Evolutionary conservation across 2,797 vertebrate species (phyloP).

Genomic region (Parambassis ranga): DNA sequence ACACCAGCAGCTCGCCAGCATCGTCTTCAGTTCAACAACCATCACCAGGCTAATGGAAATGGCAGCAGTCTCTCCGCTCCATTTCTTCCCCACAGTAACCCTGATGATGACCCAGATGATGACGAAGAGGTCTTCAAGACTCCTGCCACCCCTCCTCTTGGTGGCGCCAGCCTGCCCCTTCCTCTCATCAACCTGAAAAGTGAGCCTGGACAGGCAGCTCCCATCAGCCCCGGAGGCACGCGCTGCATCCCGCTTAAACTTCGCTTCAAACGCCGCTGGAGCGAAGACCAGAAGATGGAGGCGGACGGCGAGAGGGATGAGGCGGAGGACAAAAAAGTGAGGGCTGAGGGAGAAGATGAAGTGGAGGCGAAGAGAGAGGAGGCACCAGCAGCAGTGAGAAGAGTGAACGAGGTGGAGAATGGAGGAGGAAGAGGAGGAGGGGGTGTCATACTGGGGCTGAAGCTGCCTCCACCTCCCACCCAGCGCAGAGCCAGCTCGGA

Average conservation of each 20-base stretch:
- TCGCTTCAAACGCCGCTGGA: conserved; percentile 95
- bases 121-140: conserved; percentile 93
- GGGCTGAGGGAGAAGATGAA: conserved; percentile 57
- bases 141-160: conserved; percentile 76
- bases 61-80: conserved; percentile 11
- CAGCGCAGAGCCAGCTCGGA: conserved; percentile 86
- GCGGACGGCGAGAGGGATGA: conserved; percentile 83
- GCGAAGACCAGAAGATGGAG: conserved; percentile 90
- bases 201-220: conserved; percentile 68
- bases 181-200: conserved; percentile 71
- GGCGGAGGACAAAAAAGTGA: conserved; percentile 81
- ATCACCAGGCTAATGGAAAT: conserved; percentile 44
- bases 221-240: conserved; percentile 76
- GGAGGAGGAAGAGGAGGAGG: conserved; percentile 42
- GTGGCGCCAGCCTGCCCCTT: conserved; percentile 39
- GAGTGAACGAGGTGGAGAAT: conserved; percentile 32
- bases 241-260: conserved; percentile 91
- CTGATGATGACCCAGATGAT: conserved; percentile 67
- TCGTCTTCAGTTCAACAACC: conserved; percentile 27
- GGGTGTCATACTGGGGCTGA: conserved; percentile 56
- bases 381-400: conserved; percentile 21
- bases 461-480: conserved; percentile 66
- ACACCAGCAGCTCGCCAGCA: conserved; percentile 24
- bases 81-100: conserved; percentile 15
- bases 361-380: conserved; percentile 16